Evolutionary conservation across 1,140 invertebrate species (phyloP).

Genomic region (Nymphalis io): DNA sequence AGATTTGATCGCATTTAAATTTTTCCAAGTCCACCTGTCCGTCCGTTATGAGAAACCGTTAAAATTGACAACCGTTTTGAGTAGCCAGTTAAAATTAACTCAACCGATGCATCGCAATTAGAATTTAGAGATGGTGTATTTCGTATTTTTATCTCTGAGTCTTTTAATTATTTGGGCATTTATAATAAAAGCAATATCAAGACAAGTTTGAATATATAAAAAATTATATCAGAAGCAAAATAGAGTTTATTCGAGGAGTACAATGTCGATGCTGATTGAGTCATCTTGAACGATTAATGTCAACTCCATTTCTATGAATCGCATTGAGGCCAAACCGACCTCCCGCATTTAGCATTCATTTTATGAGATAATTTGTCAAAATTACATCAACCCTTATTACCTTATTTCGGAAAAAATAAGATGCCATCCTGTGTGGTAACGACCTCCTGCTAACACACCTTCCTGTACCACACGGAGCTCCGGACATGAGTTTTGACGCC

Average conservation of each 20-base stretch:
- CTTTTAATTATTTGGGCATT: too few species aligned
- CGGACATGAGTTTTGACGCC: constrained; percentile 78
- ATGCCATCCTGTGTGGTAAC: constrained; percentile 70
- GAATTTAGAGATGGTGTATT: constrained; percentile 20
- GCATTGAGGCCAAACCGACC: constrained; percentile 42
- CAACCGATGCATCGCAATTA: constrained; percentile 31
- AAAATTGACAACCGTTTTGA: constrained; percentile 44
- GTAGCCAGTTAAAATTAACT: constrained; percentile 38
- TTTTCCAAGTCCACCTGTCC: constrained; percentile 46
- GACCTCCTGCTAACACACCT: constrained; percentile 64
- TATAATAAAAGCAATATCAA: too few species aligned
- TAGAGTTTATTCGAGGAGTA: not conserved
- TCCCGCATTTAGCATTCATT: constrained; percentile 49
- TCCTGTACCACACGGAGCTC: constrained; percentile 73
- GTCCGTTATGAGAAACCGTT: constrained; percentile 47
- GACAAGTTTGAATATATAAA: too few species aligned
- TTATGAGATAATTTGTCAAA: constrained; percentile 66
- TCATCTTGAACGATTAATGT: not conserved
- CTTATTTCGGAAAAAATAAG: constrained; percentile 64
- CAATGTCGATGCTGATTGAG: not conserved
- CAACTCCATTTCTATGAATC: not conserved
- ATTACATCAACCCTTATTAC: constrained; percentile 59
- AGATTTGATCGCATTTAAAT: constrained; percentile 47
- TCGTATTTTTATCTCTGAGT: not conserved
- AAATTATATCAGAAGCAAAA: too few species aligned